These are phyloP conservation scores for Chaenocephalus aceratus DNA, from an alignment of 2,113 vertebrate genomes.

Conservation along the genomic window DNA sequence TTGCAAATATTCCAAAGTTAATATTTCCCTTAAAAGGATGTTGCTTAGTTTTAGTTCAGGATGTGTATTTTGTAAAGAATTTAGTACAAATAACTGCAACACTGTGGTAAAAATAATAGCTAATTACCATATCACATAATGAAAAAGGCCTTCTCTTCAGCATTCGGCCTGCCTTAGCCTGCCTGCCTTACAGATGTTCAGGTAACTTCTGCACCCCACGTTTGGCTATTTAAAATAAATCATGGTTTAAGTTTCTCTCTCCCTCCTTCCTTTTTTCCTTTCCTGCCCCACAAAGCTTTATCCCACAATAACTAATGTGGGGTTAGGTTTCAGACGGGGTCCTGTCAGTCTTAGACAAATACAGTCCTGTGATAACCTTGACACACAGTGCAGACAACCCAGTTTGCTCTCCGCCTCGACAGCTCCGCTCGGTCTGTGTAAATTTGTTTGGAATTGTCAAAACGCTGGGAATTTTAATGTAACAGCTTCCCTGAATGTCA, in stretches of 20 bases:
- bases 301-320: conserved; percentile 37
- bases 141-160: not conserved
- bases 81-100: conserved; percentile 34
- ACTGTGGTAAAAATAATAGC: not conserved
- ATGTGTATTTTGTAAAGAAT: conserved; percentile 44
- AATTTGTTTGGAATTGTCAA: conserved; percentile 81
- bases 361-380: conserved; percentile 73
- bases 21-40: conserved; percentile 63
- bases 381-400: conserved; percentile 56
- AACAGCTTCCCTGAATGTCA: conserved; percentile 68
- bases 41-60: conserved; percentile 38
- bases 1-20: conserved; percentile 52
- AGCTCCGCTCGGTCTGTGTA: conserved; percentile 32
- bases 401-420: conserved; percentile 42
- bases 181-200: conserved; percentile 34
- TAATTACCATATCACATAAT: conserved; percentile 1
- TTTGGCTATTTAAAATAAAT: conserved; percentile 54
- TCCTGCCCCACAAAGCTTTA: conserved; percentile 14
- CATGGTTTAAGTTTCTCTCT: conserved; percentile 12
- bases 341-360: conserved; percentile 57
- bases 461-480: conserved; percentile 72
- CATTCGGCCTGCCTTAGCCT: not conserved
- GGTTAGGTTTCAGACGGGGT: conserved; percentile 53
- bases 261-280: not conserved
- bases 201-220: conserved; percentile 18